Conservation (phyloP, 1,140 invertebrate species). For the Mya arenaria region DNA sequence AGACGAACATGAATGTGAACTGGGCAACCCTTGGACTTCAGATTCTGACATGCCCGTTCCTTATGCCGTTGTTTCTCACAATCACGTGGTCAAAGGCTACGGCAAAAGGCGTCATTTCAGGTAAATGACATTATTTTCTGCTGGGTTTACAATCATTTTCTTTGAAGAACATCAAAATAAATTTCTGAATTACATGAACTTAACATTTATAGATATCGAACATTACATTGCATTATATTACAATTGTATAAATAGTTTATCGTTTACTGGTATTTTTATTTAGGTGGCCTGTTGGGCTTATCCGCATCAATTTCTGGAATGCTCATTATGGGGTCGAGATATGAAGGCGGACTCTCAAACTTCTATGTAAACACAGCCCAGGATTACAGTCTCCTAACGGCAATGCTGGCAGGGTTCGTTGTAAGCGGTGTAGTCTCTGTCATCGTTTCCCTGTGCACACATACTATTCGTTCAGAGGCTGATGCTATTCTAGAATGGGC, state of each 20-base stretch:
- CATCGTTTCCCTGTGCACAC: constrained; percentile 45
- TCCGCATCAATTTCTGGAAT: constrained; percentile 54
- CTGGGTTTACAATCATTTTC: too few species aligned
- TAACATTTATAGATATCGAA: neutral
- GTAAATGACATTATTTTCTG: neutral
- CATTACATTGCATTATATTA: neutral
- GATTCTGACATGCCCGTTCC: constrained; percentile 24
- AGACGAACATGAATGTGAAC: constrained; percentile 39
- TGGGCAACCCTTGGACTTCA: constrained; percentile 12
- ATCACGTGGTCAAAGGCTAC: constrained; percentile 64
- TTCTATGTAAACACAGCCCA: constrained; percentile 54
- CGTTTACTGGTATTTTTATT: too few species aligned
- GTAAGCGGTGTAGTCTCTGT: constrained; percentile 34
- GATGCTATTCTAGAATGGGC: constrained; percentile 73
- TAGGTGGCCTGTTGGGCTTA: constrained; percentile 59
- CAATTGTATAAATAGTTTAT: neutral
- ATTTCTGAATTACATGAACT: too few species aligned
- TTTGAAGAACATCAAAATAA: too few species aligned
- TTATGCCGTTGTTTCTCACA: constrained; percentile 65
- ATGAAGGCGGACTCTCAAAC: constrained; percentile 50
- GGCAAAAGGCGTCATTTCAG: constrained; percentile 61
- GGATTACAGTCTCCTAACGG: constrained; percentile 51
- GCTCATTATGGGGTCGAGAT: constrained; percentile 57
- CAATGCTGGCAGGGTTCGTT: constrained; percentile 14
- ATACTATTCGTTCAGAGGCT: constrained; percentile 31